A percentile compares a stretch with the other conserved stretches of the same genome.
phyloP scores from a whole-genome alignment of 2,113 vertebrate genomes.

The Catharus fuscescens region DNA sequence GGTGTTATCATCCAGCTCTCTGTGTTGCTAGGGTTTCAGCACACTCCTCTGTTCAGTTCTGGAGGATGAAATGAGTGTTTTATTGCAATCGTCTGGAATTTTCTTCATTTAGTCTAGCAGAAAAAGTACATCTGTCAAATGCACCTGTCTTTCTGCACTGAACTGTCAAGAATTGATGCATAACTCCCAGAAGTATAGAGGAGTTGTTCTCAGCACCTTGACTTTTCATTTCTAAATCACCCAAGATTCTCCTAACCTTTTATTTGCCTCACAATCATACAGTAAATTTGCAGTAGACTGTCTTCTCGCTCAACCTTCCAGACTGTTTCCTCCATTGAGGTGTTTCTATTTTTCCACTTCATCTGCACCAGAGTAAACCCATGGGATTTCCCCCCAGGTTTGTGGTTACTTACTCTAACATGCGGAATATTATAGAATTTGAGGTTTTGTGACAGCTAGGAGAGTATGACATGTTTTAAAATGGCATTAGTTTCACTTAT shows the following conservation, averaged over 20 bases:
- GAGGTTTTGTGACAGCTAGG: not conserved
- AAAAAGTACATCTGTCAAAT: slow-evolving; percentile 5
- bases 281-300: not conserved
- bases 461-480: not conserved
- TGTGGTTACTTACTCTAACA: not conserved
- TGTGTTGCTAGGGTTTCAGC: not conserved
- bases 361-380: not conserved
- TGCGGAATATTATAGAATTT: not conserved
- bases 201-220: not conserved
- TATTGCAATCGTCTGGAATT: slow-evolving; percentile 1
- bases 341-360: not conserved
- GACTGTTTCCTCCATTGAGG: not conserved
- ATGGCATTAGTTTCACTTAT: not conserved
- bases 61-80: not conserved
- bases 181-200: not conserved
- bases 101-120: slow-evolving; percentile 30
- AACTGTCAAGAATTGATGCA: slow-evolving; percentile 21
- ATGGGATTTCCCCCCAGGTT: not conserved
- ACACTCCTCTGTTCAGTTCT: not conserved
- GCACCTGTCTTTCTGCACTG: not conserved
- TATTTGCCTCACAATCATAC: not conserved
- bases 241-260: not conserved
- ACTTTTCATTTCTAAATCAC: not conserved
- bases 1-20: not conserved
- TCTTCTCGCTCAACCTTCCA: not conserved